Evolutionary conservation across 1,140 invertebrate genomes (phyloP).

Genomic region (Pseudomyrmex flavicornis): DNA sequence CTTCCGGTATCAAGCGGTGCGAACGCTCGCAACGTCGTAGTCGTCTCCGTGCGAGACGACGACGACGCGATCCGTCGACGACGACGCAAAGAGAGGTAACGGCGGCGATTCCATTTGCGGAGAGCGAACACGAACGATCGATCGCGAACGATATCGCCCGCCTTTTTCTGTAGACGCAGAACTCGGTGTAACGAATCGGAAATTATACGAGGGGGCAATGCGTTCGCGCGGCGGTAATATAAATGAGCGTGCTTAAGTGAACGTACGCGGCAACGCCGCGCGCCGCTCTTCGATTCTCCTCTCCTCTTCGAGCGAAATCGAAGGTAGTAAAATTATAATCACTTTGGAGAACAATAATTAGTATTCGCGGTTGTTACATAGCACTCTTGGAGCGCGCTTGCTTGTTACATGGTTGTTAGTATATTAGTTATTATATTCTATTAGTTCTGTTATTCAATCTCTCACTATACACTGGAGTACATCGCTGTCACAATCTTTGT

Average conservation of each 20-base stretch:
- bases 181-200: conserved; percentile 51
- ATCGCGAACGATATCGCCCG: conserved; percentile 50
- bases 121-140: conserved; percentile 10
- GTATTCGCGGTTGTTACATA: not conserved
- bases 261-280: conserved; percentile 40
- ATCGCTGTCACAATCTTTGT: no score
- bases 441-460: not conserved
- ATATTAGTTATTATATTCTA: no score
- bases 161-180: conserved; percentile 36
- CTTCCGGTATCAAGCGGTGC: conserved; percentile 66
- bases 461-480: no score
- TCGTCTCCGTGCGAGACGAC: not conserved
- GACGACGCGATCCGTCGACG: conserved; percentile 3
- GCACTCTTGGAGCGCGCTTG: not conserved
- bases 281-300: conserved; percentile 16
- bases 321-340: conserved; percentile 35
- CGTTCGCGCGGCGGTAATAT: conserved; percentile 51
- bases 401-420: no score
- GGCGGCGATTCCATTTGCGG: conserved; percentile 16
- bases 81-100: not conserved
- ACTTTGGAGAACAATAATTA: conserved; percentile 14
- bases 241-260: conserved; percentile 54
- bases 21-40: not conserved
- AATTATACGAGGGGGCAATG: conserved; percentile 50
- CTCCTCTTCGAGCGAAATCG: conserved; percentile 20